Evolutionary conservation across 2,888 invertebrate genomes (phyloP).

Genomic region (Seira sanloemensis): DNA sequence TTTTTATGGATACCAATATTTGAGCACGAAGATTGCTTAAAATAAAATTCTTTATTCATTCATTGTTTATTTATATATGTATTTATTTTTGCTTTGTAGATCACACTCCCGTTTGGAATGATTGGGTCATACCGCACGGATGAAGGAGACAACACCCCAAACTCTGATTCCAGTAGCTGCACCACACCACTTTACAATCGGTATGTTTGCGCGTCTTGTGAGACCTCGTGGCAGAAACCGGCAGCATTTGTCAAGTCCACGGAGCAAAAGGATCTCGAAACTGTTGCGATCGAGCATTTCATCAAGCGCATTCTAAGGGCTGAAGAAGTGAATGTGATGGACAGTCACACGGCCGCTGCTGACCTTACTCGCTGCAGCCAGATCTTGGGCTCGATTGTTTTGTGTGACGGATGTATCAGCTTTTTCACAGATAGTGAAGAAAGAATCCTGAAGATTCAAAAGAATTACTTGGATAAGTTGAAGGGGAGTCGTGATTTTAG

Average conservation of each 20-base stretch:
- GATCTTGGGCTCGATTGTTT: background rate
- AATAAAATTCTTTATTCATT: no score
- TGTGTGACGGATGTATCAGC: conserved; percentile 23
- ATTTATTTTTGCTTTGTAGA: no score
- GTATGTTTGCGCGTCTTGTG: conserved; percentile 24
- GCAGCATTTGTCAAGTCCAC: background rate
- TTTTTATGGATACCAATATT: no score
- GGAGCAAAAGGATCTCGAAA: conserved; percentile 22
- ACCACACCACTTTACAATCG: background rate
- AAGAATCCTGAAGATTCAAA: conserved; percentile 24
- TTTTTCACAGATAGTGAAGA: conserved; percentile 19
- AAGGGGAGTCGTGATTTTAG: background rate
- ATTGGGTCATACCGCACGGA: no score
- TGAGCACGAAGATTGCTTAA: no score
- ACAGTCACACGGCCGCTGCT: background rate
- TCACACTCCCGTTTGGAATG: no score
- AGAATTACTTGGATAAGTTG: conserved; percentile 27
- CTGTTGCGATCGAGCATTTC: conserved; percentile 19
- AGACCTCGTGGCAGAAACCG: background rate
- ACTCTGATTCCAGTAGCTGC: background rate
- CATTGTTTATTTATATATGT: no score
- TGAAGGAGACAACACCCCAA: no score
- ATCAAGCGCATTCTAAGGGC: background rate
- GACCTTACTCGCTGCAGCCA: background rate
- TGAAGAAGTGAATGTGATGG: background rate